Evolutionary conservation across 2,888 invertebrate genomes (phyloP), one percentile per base, ranked within the genome.

Genomic region (Drosophila sordidapex): DNA sequence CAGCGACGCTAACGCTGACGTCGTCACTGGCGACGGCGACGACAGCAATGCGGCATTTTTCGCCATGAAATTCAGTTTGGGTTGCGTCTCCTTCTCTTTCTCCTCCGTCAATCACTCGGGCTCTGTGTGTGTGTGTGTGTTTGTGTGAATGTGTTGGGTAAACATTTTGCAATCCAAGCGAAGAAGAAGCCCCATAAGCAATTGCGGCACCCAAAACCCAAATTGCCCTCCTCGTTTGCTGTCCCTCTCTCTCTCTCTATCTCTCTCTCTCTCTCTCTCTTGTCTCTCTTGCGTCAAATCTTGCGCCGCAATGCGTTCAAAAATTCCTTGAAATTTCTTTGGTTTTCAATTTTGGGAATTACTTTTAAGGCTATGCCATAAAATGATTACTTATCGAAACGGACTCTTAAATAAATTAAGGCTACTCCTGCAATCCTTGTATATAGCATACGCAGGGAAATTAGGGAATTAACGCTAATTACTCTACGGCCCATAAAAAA

Each of bases 21-120:
- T 67, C 62, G 69, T 64, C 69, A 66, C 64, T 61, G 76, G 64
- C 77, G 72, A 75, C 66, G 73, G 70, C 83, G 83, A 86, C 87
- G 88, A 86, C 91, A 90, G 91, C 91, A 91, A 90, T 91, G 91
- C 91, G 91, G 89, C 88, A 91, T 89, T 91, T 91, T 89, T 89
- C 79, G 76, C 80, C 83, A 83, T 88, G 89, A 86, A 83, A 81
- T 83, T 84, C 62, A 67, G 81, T 73, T 81, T 83, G 72, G 72
- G 77, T 71, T 46, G 79, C 74, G 67, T 83, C 79, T 76, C 38
- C 68, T 71, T 61, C 59, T 67, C 56, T 68, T 65, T 65, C 59
- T 67, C 48, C 58, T 59, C 60, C 62, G 67, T 77, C 73, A 62
- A 36, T 71, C 71, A 49, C 33, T 38, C 46, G 29, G 40, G 54